Percentiles rank a stretch among this genome's conserved stretches.
Evolutionary conservation across 2,797 vertebrate species (phyloP).

Genomic region (Aldrovandia affinis): DNA sequence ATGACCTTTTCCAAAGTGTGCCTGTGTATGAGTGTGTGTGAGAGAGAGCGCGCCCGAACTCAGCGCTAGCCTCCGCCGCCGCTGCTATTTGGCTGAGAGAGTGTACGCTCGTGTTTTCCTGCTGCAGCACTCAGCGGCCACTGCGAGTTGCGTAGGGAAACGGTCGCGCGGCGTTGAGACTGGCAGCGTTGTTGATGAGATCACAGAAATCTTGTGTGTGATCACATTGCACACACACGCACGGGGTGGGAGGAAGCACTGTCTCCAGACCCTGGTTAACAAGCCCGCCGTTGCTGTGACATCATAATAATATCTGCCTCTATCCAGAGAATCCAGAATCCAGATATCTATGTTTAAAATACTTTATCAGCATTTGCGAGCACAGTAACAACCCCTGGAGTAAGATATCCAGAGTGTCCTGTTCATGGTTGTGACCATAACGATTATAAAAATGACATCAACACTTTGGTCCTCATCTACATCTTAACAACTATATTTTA

Average conservation of each 20-base stretch:
- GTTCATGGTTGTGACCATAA: too few species aligned
- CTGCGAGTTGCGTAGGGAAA: constrained; percentile 6
- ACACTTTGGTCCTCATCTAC: background rate
- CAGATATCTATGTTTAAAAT: constrained; percentile 22
- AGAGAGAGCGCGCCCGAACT: background rate
- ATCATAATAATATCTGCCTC: constrained; percentile 12
- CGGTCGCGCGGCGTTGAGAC: constrained; percentile 15
- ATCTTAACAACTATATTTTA: too few species aligned
- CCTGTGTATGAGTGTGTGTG: constrained; percentile 17
- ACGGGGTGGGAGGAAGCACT: constrained; percentile 18
- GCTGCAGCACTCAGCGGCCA: constrained; percentile 13
- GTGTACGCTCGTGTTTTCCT: constrained; percentile 27
- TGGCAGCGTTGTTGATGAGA: constrained; percentile 53
- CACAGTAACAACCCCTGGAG: background rate
- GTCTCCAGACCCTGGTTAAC: constrained; percentile 23
- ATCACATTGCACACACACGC: constrained; percentile 4
- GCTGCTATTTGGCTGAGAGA: constrained; percentile 18
- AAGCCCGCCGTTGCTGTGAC: constrained; percentile 2
- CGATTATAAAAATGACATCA: background rate
- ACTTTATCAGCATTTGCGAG: constrained; percentile 20
- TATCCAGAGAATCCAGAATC: constrained; percentile 19
- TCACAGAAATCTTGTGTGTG: constrained; percentile 59
- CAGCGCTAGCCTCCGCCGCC: constrained; percentile 14
- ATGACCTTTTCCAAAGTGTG: constrained; percentile 55
- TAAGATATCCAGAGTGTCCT: background rate